Evolutionary conservation across 2,113 vertebrate genomes (phyloP).

Genomic region (Glaucidium brasilianum): DNA sequence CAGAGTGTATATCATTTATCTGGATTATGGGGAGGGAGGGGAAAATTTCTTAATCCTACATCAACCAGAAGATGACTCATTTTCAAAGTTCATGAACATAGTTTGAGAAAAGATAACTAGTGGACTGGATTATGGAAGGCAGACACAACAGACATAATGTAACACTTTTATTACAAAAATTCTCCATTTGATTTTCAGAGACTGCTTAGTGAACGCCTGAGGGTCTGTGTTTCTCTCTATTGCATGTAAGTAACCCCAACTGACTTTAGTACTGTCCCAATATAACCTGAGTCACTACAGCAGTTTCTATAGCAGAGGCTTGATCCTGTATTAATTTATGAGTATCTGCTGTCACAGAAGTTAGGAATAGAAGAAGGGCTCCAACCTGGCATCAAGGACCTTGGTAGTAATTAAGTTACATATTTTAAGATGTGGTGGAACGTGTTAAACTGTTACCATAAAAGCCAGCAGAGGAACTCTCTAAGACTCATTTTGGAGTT

Average conservation of each 20-base stretch:
- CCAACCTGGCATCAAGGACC: neutral
- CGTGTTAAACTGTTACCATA: neutral
- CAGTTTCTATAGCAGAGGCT: neutral
- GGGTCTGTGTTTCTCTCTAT: neutral
- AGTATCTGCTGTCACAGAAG: neutral
- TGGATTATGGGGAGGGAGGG: neutral
- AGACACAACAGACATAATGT: neutral
- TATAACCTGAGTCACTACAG: neutral
- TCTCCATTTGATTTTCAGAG: neutral
- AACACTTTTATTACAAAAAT: neutral
- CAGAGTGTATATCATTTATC: neutral
- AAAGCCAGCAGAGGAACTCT: no score
- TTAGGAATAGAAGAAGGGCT: neutral
- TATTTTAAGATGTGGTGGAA: neutral
- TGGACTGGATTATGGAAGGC: neutral
- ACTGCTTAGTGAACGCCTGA: neutral
- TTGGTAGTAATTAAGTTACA: neutral
- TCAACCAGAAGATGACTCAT: conserved; percentile 2
- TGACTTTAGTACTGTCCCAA: neutral
- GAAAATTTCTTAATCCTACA: conserved; percentile 4
- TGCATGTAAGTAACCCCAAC: neutral
- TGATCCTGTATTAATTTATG: neutral
- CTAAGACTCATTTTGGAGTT: no score
- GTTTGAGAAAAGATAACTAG: neutral
- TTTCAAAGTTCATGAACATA: conserved; percentile 16